phyloP scores from a whole-genome alignment of 2,888 invertebrate genomes.

The Athalia rosae region DNA sequence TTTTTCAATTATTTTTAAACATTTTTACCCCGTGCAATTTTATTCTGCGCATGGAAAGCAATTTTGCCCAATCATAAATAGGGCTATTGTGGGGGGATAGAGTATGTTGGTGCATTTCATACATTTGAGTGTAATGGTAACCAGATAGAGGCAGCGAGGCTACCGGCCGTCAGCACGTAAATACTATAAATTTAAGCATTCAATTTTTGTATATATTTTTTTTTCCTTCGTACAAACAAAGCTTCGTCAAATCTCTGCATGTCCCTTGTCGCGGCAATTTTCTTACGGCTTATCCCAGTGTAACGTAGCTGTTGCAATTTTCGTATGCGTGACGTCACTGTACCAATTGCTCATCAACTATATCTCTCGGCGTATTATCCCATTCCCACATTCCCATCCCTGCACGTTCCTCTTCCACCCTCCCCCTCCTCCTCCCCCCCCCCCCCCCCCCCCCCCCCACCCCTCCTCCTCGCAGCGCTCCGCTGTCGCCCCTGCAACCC shows the following conservation, averaged over 20 bases:
- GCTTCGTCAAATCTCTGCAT: constrained; percentile 35
- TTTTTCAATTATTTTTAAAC: constrained; percentile 26
- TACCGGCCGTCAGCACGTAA: constrained; percentile 71
- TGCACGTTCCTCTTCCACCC: constrained; percentile 4
- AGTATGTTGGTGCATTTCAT: constrained; percentile 72
- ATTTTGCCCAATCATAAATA: constrained; percentile 74
- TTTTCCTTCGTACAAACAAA: too few relatives aligned
- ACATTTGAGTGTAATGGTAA: constrained; percentile 73
- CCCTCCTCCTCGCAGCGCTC: constrained; percentile 18
- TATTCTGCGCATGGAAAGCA: constrained; percentile 74
- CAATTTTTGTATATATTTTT: constrained; percentile 43
- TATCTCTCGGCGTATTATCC: constrained; percentile 34
- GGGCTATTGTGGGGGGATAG: constrained; percentile 74
- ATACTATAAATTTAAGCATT: constrained; percentile 61
- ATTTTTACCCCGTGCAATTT: constrained; percentile 63
- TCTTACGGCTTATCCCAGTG: not conserved
- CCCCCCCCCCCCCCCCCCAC: constrained; percentile 37
- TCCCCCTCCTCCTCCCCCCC: constrained; percentile 24
- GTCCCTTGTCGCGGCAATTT: not conserved
- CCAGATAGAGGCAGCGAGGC: constrained; percentile 72
- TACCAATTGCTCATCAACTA: constrained; percentile 39
- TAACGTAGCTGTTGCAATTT: not conserved
- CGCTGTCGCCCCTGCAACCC: constrained; percentile 46
- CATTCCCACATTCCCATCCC: constrained; percentile 32
- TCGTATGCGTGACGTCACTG: not conserved